Base-by-base conservation (phyloP, 2,113 vertebrate species). In the Sitta europaea region DNA sequence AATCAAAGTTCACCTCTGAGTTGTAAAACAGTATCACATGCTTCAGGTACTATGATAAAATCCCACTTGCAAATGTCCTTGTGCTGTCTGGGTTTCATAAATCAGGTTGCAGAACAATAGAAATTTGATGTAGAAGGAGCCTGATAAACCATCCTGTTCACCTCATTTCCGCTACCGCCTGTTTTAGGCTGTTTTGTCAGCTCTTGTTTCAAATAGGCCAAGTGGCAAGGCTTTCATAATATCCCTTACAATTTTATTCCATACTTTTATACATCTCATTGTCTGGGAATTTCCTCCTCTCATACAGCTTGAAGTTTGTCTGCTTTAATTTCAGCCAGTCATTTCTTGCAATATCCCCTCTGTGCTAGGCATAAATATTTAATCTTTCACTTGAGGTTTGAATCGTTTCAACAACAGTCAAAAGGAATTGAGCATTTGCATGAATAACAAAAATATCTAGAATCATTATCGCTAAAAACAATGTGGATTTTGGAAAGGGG, bases 21-120 rank as follows among this genome's bases (percentile, higher is more conserved):
- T 6, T 94, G 72, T 93, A 96, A 95, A 97, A 67, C 48, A 77
- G 68, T 74, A 95, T 90, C 85, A 84, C 71, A 86, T 88, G 90
- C 59, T 92, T 89, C 53, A 90, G 84, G 81, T 92, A 85, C 29
- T 68, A 36, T 72, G 86, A 92, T 84, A 72, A 66, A 90, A 86
- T 83, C 58, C 57, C 91, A 38, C 63, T 88, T 86, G 75, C 59
- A 93, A 92, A 81, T 31, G 79, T 72, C 61, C 65, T 92, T 65
- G 18, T 80, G 59, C 55, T 92, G 70, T 48, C 78, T 92, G 82
- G 31, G 72, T 92, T 92, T 90, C 93, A 92, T 94, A 96, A 97
- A 96, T 92, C 78, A 88, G 43, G 77, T 25, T 2, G 5, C 51
- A 84, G 86, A 80, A 95, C 43, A 76, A 96, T 8, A 86, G 63